Base-by-base conservation (phyloP, 1,140 invertebrate genomes). In the Parapsyche elsis region DNA sequence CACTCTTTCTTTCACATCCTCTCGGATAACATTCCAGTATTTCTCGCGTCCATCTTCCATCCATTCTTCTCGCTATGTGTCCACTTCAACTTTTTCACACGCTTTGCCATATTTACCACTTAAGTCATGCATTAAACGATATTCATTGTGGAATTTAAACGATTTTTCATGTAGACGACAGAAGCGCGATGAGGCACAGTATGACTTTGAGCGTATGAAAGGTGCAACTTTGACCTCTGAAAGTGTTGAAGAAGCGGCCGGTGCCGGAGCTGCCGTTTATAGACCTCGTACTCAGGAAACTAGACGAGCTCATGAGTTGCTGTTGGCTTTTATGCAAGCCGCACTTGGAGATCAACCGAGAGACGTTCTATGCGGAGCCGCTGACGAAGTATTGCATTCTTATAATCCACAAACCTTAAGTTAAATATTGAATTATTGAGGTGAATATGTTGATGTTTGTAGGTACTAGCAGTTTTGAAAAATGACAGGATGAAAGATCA, bases 231-330 rank as follows among this genome's bases (percentile, higher is more conserved):
- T 97, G 9, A 88, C 98, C 0, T 96, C 96, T 21, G 96, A 97
- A 84, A 95, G 95, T 79, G 93, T 96, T 46, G 96, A 98, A n/a
- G 79, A 78, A 4, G 79, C 64, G 21, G 53, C 78, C 86, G 96
- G 98, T 85, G 94, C 97, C 89, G 95, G 96, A 0, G 95, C 95
- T 0, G 97, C 99, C 83, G 89, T 97, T 44, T 99, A 99, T 88
- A 90, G 97, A 70, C 99, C 99, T 0, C 97, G 99, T 88, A 99
- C 98, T 0, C 96, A 97, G 87, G 98, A 99, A 89, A 99, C 99
- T 0, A 90, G 97, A 77, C 96, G 99, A 86, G 99, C 97, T 0
- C 99, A 99, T 85, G 98, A 99, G 87, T 92, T 99, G 24, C 89
- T 99, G 44, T 90, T 99, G 1, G 97, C 95, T 85, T 98, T 99